Conservation (phyloP, 2,797 vertebrate genomes). For the Yasuhikotakia modesta region DNA sequence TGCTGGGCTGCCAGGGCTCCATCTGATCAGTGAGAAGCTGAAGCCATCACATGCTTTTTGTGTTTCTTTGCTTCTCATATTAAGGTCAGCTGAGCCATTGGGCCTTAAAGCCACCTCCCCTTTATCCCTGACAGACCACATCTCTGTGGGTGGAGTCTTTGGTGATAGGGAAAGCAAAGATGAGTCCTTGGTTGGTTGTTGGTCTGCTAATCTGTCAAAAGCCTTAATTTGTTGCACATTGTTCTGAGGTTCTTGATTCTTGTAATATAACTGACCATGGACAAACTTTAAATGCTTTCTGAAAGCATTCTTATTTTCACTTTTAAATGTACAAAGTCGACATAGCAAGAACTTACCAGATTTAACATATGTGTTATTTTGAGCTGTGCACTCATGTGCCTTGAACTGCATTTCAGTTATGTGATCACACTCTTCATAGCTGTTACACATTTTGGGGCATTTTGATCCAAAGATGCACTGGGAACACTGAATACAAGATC, state of each 20-base stretch:
- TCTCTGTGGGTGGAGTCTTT: constrained; percentile 56
- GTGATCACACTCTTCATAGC: constrained; percentile 86
- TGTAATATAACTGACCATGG: constrained; percentile 66
- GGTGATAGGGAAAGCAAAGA: constrained; percentile 54
- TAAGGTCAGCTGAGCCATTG: constrained; percentile 74
- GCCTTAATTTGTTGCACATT: constrained; percentile 27
- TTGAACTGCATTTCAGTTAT: constrained; percentile 84
- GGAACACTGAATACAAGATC: constrained; percentile 81
- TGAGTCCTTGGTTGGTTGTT: constrained; percentile 32
- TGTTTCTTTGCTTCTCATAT: constrained; percentile 77
- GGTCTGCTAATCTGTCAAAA: constrained; percentile 44
- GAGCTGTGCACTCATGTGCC: constrained; percentile 80
- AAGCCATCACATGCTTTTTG: constrained; percentile 82
- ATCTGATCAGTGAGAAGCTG: constrained; percentile 75
- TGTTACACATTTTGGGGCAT: constrained; percentile 86
- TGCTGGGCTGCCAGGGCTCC: constrained; percentile 76
- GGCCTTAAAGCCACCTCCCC: constrained; percentile 67
- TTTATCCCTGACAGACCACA: constrained; percentile 48
- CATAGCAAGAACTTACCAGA: constrained; percentile 72
- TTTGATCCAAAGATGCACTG: constrained; percentile 84
- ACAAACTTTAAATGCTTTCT: constrained; percentile 81
- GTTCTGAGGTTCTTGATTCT: constrained; percentile 50
- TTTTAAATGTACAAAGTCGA: constrained; percentile 81
- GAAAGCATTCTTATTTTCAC: constrained; percentile 76
- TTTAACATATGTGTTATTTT: constrained; percentile 68